Conservation (phyloP, 2,113 vertebrate species). For the Mellivora capensis region DNA sequence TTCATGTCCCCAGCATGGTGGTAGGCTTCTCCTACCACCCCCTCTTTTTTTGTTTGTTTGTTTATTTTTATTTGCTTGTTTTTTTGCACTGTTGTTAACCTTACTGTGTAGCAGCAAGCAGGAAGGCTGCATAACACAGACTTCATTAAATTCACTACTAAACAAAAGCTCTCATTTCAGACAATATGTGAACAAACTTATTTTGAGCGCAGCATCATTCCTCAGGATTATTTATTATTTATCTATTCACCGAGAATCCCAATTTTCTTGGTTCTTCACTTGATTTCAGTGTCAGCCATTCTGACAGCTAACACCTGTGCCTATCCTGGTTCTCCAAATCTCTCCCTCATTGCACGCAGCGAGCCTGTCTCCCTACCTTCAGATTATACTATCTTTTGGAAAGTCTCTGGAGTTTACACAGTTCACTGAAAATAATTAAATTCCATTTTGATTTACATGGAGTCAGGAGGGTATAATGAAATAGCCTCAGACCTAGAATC, state of each 20-base stretch:
- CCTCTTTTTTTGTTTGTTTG: not conserved
- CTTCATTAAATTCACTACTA: not conserved
- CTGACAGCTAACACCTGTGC: not conserved
- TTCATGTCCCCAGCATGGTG: not conserved
- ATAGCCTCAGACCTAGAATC: not conserved
- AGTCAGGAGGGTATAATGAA: not conserved
- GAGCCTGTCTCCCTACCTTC: not conserved
- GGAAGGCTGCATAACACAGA: not conserved
- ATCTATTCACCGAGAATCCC: not conserved
- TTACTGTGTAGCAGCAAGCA: not conserved
- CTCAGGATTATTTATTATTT: constrained; percentile 37
- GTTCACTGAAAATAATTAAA: constrained; percentile 22
- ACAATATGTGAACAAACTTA: not conserved
- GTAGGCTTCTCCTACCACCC: not conserved
- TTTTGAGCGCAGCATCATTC: not conserved
- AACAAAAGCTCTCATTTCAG: constrained; percentile 18
- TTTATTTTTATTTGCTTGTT: not conserved
- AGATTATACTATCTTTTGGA: not conserved
- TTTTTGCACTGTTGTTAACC: not conserved
- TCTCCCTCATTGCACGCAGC: not conserved
- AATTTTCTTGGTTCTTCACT: not conserved
- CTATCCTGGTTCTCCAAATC: not conserved
- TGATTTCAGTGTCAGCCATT: not conserved
- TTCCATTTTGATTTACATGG: not conserved
- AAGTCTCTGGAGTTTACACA: not conserved